Conservation (phyloP, 2,113 vertebrate species). For the Solenodon paradoxus region DNA sequence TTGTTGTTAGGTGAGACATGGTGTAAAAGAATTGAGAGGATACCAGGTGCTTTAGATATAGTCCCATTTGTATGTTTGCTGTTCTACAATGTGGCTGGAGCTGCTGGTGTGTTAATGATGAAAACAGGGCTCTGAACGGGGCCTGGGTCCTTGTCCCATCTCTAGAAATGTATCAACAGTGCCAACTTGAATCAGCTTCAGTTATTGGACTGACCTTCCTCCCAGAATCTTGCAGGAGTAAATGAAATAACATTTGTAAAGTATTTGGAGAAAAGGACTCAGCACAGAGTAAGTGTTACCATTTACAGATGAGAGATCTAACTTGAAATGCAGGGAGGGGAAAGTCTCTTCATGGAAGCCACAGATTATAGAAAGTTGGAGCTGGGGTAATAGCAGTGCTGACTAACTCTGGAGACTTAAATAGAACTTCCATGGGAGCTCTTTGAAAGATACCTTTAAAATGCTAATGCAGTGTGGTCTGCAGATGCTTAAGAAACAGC, state of each 20-base stretch:
- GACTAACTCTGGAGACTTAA: neutral
- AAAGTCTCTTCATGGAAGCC: no score
- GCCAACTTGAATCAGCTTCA: neutral
- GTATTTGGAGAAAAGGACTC: neutral
- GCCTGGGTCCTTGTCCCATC: neutral
- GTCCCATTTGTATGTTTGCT: neutral
- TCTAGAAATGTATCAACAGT: neutral
- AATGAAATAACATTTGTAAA: neutral
- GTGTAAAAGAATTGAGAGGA: neutral
- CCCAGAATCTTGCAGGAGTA: neutral
- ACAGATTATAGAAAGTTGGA: neutral
- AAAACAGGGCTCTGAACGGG: neutral
- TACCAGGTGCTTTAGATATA: neutral
- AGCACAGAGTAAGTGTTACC: neutral
- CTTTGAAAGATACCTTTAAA: neutral
- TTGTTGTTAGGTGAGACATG: neutral
- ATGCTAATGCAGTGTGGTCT: neutral
- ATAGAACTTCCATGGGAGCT: neutral
- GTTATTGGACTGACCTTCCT: neutral
- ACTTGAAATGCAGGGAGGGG: neutral
- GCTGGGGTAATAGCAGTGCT: rapidly evolving
- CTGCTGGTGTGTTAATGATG: neutral
- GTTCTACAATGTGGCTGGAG: neutral
- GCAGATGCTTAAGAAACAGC: neutral
- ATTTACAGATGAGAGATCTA: neutral